Percentiles rank a stretch among this genome's conserved stretches.
Conservation (phyloP, 2,797 vertebrate genomes). For the Caiman crocodilus region DNA sequence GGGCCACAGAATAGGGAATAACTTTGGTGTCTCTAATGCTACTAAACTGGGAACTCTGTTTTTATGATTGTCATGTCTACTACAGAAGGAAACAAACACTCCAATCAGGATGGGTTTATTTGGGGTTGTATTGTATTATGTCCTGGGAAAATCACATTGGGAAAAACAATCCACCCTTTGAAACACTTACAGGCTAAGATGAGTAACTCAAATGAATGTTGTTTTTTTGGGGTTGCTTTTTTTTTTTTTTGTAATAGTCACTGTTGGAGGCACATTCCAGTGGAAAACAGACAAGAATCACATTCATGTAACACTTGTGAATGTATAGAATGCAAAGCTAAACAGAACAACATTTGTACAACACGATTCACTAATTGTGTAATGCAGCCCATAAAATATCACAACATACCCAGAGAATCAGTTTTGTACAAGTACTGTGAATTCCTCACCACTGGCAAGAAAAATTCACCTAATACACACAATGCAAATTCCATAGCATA, state of each 20-base stretch:
- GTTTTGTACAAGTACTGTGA: conserved; percentile 69
- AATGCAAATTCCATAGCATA: conserved; percentile 27
- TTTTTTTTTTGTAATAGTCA: background rate
- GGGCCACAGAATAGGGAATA: background rate
- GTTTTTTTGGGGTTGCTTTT: background rate
- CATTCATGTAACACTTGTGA: conserved; percentile 22
- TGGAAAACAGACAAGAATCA: conserved; percentile 41
- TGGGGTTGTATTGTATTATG: background rate
- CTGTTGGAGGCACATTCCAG: background rate
- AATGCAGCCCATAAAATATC: conserved; percentile 71
- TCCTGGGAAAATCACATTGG: background rate
- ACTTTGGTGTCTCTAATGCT: background rate
- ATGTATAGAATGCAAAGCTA: conserved; percentile 55
- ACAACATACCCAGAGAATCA: conserved; percentile 69
- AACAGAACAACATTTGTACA: conserved; percentile 30
- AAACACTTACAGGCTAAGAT: background rate
- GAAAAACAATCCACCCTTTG: background rate
- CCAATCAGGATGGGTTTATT: background rate
- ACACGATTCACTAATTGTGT: conserved; percentile 64
- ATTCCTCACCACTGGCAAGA: conserved; percentile 63
- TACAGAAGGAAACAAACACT: background rate
- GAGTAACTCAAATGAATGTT: background rate
- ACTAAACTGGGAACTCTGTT: background rate
- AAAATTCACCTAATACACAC: conserved; percentile 32
- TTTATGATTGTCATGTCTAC: conserved; percentile 3